Evolutionary conservation across 2,797 vertebrate genomes (phyloP).

Genomic region (Natrix natrix): DNA sequence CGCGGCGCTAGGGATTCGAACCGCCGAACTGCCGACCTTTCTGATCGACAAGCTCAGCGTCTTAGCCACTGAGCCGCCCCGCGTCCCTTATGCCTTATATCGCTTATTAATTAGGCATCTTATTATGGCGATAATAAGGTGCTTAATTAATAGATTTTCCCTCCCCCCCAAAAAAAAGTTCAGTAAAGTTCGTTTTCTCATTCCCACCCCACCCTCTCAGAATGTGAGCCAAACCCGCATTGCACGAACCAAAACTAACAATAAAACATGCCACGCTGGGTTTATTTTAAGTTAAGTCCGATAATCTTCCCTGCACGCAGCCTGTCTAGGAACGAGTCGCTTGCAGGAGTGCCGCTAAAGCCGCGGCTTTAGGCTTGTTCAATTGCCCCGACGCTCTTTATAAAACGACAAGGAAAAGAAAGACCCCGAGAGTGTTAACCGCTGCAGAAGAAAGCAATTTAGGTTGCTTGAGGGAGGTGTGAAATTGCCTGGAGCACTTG

Average conservation of each 20-base stretch:
- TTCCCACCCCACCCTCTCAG: neutral
- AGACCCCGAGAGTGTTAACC: neutral
- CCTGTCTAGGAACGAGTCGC: conserved; percentile 15
- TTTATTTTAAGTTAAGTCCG: conserved; percentile 58
- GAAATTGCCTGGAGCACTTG: neutral
- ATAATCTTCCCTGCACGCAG: conserved; percentile 42
- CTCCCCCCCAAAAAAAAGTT: neutral
- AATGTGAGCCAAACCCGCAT: conserved; percentile 26
- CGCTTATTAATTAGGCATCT: no score
- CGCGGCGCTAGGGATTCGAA: no score
- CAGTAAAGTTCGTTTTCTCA: conserved; percentile 20
- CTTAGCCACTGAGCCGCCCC: no score
- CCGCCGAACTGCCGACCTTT: no score
- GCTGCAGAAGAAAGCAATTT: neutral
- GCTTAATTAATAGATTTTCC: conserved; percentile 28
- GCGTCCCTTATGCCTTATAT: no score
- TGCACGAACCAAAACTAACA: conserved; percentile 55
- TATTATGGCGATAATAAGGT: neutral
- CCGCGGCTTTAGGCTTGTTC: neutral
- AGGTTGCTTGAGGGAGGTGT: neutral
- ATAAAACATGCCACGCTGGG: conserved; percentile 36
- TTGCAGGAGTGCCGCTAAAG: conserved; percentile 15
- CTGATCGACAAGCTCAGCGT: no score
- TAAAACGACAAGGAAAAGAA: neutral
- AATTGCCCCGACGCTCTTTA: neutral